A percentile compares a stretch with the other conserved stretches of the same genome.
These are phyloP conservation scores for Agriopis aurantiaria DNA, from an alignment of 2,888 invertebrate species.

Conservation along the genomic window DNA sequence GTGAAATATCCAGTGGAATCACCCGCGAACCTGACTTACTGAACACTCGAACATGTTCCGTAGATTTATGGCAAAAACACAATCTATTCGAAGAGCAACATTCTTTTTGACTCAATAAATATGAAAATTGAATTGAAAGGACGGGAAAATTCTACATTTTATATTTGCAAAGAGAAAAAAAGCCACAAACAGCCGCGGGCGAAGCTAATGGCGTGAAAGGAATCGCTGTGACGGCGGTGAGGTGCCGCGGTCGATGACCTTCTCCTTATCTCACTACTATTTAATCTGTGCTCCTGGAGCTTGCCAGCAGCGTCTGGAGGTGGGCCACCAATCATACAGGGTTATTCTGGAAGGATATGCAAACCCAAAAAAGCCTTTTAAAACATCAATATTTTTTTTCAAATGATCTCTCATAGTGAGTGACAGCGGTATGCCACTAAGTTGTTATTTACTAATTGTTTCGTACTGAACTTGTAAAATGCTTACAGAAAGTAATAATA, in stretches of 20 bases:
- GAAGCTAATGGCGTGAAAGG: conserved; percentile 2
- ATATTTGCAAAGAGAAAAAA: neutral
- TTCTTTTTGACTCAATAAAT: neutral
- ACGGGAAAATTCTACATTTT: neutral
- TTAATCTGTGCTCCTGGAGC: neutral
- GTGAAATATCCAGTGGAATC: too few relatives aligned
- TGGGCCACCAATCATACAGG: neutral
- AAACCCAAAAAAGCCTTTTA: neutral
- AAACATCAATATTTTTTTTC: too few relatives aligned
- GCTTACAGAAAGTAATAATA: too few relatives aligned
- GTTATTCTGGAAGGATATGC: neutral
- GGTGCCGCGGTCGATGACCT: neutral
- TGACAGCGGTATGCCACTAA: too few relatives aligned
- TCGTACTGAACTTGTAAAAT: too few relatives aligned
- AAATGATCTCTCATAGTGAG: too few relatives aligned
- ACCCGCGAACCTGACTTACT: neutral
- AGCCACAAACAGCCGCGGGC: conserved; percentile 1
- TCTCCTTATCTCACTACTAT: neutral
- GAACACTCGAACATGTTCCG: neutral
- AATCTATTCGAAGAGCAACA: neutral
- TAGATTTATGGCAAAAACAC: neutral
- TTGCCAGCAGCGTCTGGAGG: neutral
- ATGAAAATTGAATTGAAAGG: neutral
- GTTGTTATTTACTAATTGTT: too few relatives aligned
- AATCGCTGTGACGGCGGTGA: neutral